These are phyloP conservation scores for Isichthys henryi DNA, from an alignment of 2,113 vertebrate species.

Conservation along the genomic window DNA sequence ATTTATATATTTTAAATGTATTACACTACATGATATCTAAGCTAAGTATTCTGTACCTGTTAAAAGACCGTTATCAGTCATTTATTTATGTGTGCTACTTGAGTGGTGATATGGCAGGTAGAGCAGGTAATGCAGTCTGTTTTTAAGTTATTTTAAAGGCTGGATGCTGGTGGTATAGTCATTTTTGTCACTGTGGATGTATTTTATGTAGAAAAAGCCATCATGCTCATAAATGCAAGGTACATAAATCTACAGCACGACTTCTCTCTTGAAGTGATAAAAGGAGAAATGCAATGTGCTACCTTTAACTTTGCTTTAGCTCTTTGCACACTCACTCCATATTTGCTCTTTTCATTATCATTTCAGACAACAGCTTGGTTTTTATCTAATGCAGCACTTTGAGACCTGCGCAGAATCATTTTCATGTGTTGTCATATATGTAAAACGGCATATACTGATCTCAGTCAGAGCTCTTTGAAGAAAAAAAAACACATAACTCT, in stretches of 20 bases:
- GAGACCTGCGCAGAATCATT: background rate
- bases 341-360: background rate
- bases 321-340: background rate
- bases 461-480: background rate
- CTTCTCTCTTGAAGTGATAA: background rate
- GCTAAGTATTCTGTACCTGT: background rate
- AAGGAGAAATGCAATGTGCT: background rate
- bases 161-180: background rate
- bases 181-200: background rate
- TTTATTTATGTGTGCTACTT: background rate
- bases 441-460: background rate
- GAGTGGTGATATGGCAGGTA: background rate
- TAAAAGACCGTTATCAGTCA: background rate
- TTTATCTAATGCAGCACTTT: background rate
- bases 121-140: background rate
- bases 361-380: background rate
- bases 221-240: background rate
- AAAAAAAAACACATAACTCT: background rate
- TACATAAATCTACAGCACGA: background rate
- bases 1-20: background rate
- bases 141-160: background rate
- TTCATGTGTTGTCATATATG: background rate
- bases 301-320: background rate
- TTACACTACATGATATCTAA: background rate
- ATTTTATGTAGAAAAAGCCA: background rate